Base-by-base conservation (phyloP, 2,797 vertebrate genomes). In the Syngnathus acus region DNA sequence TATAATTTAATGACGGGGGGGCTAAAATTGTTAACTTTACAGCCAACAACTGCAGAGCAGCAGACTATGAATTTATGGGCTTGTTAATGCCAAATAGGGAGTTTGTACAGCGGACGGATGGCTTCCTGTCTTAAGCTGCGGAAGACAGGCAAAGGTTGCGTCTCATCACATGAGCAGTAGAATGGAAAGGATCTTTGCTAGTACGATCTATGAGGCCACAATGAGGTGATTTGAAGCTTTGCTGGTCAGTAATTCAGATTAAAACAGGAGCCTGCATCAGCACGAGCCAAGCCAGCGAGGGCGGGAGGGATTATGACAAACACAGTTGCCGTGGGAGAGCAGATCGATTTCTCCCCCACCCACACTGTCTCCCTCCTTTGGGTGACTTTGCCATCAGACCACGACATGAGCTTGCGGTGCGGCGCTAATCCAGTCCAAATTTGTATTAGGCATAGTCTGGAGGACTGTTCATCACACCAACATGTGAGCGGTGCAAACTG, bases 111-210 rank as follows among this genome's bases (percentile, higher is more conserved):
- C 66, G 53, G 68, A 76, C 76, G 78, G 71, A 84, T 75, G 74
- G 75, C 70, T 79, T 82, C 79, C 70, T 66, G 69, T 26, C 40
- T 61, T 14, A 6, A 65, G 69, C 72, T 59, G 76, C 71, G 79
- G 75, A 85, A 75, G 83, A 83, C 70, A 80, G 26, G 67, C 16
- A n/a, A 78, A 80, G 45, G 79, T 81, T 85, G 77, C 71, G 69
- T 47, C 17, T 26, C 21, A 62, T 75, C 39, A 69, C n/a, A 45
- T 45, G 64, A 54, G 61, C 60, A 70, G 23, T 70, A 71, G 26
- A 74, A 62, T 60, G 59, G 13, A 64, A 65, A 50, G n/a, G 66
- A 45, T 67, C 64, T 82, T 72, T 78, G 70, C 73, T 73, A 55
- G 72, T 76, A 84, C 77, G 78, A 79, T 79, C 75, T 77, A 77